Percentiles rank a stretch among this genome's conserved stretches.
Evolutionary conservation across 2,888 invertebrate genomes (phyloP).

Genomic region (Rhagonycha lutea): DNA sequence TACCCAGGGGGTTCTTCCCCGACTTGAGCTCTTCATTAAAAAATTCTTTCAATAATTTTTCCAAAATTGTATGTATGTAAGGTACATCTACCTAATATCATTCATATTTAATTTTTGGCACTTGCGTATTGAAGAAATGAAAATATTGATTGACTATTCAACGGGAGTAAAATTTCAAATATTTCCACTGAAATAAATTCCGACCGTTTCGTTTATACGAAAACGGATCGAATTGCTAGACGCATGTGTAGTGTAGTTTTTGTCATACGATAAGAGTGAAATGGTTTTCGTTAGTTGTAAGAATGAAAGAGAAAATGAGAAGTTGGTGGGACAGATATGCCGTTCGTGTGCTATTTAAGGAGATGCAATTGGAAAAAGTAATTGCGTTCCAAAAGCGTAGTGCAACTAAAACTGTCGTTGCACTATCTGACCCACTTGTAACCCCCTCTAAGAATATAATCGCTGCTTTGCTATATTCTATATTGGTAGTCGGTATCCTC

Average conservation of each 20-base stretch:
- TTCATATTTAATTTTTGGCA: neutral
- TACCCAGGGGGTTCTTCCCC: neutral
- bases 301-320: constrained; percentile 50
- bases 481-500: neutral
- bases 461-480: constrained; percentile 6
- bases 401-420: constrained; percentile 48
- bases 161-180: constrained; percentile 13
- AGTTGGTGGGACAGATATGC: constrained; percentile 55
- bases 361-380: constrained; percentile 36
- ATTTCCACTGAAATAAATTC: constrained; percentile 17
- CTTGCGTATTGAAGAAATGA: neutral
- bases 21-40: neutral
- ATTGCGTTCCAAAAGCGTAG: constrained; percentile 39
- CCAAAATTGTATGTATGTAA: neutral
- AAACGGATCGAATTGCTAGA: constrained; percentile 53
- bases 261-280: constrained; percentile 56
- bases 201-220: constrained; percentile 12
- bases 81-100: too few species aligned
- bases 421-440: constrained; percentile 41
- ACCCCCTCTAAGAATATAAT: constrained; percentile 29
- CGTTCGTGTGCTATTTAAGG: constrained; percentile 40
- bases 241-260: constrained; percentile 64
- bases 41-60: neutral
- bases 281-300: constrained; percentile 40
- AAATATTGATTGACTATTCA: constrained; percentile 1